Evolutionary conservation across 2,888 invertebrate genomes (phyloP).

Genomic region (Linyphia triangularis): DNA sequence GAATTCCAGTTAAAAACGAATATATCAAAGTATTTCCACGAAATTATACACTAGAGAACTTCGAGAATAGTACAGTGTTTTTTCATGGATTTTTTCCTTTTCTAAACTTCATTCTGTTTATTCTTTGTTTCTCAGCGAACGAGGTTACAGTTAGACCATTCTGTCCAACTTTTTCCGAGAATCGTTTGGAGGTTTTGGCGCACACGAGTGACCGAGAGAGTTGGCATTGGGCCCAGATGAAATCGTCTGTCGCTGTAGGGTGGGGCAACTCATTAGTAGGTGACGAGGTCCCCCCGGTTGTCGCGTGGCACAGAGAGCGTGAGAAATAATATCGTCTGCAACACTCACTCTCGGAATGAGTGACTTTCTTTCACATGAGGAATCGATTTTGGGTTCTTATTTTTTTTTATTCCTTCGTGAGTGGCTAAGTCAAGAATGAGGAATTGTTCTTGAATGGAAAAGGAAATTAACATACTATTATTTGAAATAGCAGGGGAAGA

Average conservation of each 20-base stretch:
- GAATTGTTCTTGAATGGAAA: background rate
- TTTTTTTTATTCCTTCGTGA: background rate
- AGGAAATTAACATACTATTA: background rate
- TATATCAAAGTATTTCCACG: no score
- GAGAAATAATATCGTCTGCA: slow-evolving; percentile 25
- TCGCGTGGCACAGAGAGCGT: slow-evolving; percentile 42
- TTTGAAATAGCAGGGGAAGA: background rate
- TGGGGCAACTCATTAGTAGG: slow-evolving; percentile 38
- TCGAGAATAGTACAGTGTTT: no score
- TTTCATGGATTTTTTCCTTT: no score
- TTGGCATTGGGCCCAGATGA: slow-evolving; percentile 35
- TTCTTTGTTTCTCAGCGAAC: no score
- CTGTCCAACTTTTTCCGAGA: no score
- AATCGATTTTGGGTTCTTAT: background rate
- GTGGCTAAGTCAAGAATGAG: background rate
- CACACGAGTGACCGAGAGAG: background rate
- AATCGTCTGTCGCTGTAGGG: slow-evolving; percentile 9
- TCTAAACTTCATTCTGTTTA: no score
- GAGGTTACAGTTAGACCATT: no score
- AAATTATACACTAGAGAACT: no score
- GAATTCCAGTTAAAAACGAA: no score
- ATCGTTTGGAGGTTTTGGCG: no score
- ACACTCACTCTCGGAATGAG: background rate
- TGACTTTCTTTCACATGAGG: background rate
- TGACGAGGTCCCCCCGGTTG: slow-evolving; percentile 46